These are phyloP conservation scores for Aleiodes alternator DNA, from an alignment of 2,888 invertebrate genomes.

Conservation along the genomic window DNA sequence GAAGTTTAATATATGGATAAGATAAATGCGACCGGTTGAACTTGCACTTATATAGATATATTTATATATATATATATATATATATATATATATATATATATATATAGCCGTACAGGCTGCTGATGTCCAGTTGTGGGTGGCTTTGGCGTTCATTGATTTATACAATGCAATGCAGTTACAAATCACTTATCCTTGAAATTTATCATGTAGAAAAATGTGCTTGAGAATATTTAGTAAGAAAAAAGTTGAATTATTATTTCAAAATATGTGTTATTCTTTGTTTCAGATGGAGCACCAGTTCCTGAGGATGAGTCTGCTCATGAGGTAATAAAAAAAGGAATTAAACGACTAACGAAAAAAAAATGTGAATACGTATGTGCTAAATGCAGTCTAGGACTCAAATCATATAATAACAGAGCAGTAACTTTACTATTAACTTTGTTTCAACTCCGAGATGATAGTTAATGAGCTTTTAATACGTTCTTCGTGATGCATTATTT, in stretches of 20 bases:
- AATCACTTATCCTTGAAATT: constrained; percentile 19
- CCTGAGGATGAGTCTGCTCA: constrained; percentile 61
- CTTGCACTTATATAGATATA: constrained; percentile 42
- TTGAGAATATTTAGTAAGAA: background rate
- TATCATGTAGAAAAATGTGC: background rate
- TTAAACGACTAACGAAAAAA: background rate
- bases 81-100: too few relatives aligned
- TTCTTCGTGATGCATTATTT: constrained; percentile 36
- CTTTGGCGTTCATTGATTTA: constrained; percentile 30
- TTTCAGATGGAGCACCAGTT: constrained; percentile 69
- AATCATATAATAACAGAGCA: background rate
- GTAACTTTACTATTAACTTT: background rate
- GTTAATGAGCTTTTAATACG: constrained; percentile 49
- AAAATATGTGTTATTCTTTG: constrained; percentile 51
- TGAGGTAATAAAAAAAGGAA: constrained; percentile 60
- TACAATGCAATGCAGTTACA: constrained; percentile 6
- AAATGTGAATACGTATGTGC: background rate
- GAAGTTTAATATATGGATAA: constrained; percentile 6
- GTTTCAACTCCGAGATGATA: background rate
- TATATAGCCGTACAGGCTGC: background rate
- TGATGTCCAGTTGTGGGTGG: constrained; percentile 33
- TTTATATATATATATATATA: too few relatives aligned
- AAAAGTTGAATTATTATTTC: constrained; percentile 3
- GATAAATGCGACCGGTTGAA: constrained; percentile 49
- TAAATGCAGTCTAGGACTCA: background rate